A percentile compares a stretch with the other conserved stretches of the same genome.
Conservation (phyloP, 2,113 vertebrate species). For the Meriones unguiculatus region DNA sequence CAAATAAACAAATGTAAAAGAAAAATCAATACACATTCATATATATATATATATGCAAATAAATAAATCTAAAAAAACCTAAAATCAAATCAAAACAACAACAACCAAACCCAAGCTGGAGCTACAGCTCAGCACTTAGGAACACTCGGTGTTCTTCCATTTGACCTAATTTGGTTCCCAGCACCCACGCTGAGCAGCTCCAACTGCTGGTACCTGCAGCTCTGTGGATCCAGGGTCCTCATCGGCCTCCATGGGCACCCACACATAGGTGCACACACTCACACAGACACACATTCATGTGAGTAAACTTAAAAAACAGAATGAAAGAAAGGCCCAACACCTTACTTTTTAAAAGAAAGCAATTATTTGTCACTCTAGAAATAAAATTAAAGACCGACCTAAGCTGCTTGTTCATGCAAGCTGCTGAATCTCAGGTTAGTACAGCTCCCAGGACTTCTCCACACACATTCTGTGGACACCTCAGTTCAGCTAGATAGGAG, state of each 20-base stretch:
- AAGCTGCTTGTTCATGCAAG: constrained; percentile 30
- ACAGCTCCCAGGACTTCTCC: not conserved
- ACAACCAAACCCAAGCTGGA: not conserved
- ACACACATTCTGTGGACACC: not conserved
- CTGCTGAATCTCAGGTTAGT: constrained; percentile 20
- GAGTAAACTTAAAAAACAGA: not conserved
- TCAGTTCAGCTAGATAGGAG: not conserved
- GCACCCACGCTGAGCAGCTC: not conserved
- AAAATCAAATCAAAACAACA: too few relatives aligned
- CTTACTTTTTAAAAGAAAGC: not conserved
- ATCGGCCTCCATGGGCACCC: not conserved
- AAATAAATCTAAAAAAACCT: too few relatives aligned
- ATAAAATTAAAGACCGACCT: constrained; percentile 25
- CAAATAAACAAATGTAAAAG: not conserved
- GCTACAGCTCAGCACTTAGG: not conserved
- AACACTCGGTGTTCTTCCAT: not conserved
- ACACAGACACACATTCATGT: not conserved
- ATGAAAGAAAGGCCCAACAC: not conserved
- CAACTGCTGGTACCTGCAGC: not conserved
- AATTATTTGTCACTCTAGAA: not conserved
- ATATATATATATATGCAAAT: too few relatives aligned
- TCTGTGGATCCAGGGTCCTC: not conserved
- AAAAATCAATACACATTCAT: not conserved
- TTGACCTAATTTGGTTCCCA: not conserved
- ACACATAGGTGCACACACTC: not conserved